Conservation (phyloP, 2,888 invertebrate species). For the Dastarcus helophoroides region DNA sequence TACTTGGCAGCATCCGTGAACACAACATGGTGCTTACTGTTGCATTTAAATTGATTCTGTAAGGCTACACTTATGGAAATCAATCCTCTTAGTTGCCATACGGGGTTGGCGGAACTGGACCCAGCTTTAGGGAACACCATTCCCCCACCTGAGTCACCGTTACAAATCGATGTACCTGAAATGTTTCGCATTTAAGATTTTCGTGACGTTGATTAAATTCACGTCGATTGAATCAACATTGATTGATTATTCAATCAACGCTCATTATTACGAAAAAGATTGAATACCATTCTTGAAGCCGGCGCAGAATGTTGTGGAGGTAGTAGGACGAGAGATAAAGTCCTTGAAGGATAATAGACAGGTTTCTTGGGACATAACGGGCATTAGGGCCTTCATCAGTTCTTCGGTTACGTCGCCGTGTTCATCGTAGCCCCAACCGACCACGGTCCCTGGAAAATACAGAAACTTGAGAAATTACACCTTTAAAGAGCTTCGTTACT, state of each 20-base stretch:
- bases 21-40: conserved; percentile 47
- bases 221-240: no score
- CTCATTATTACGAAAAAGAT: neutral
- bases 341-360: conserved; percentile 47
- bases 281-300: conserved; percentile 30
- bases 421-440: conserved; percentile 43
- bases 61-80: conserved; percentile 48
- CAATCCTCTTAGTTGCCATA: conserved; percentile 38
- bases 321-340: conserved; percentile 46
- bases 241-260: no score
- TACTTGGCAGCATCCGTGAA: conserved; percentile 50
- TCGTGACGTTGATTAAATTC: no score
- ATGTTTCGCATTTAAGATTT: no score
- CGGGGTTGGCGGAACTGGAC: conserved; percentile 17
- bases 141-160: conserved; percentile 37
- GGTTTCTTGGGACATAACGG: conserved; percentile 44
- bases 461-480: conserved; percentile 9
- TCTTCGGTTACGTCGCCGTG: conserved; percentile 44
- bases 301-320: conserved; percentile 40
- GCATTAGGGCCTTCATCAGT: conserved; percentile 44
- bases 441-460: conserved; percentile 20
- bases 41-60: conserved; percentile 46
- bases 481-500: neutral
- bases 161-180: conserved; percentile 46
- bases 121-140: conserved; percentile 31